These are phyloP conservation scores for Sebastes iracundus DNA, from an alignment of 2,797 vertebrate genomes.

Conservation along the genomic window DNA sequence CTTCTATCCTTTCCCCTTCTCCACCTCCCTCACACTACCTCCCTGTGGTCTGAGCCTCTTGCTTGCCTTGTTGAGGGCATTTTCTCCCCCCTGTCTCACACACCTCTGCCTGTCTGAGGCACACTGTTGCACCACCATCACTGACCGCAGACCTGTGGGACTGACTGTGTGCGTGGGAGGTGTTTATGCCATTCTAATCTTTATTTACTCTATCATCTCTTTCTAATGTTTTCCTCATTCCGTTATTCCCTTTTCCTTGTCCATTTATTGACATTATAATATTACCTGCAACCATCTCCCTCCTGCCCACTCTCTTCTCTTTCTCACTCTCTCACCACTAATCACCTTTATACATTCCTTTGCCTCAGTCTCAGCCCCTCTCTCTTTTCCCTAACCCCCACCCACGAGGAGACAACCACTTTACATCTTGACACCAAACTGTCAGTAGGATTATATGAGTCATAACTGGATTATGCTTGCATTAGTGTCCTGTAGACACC, in stretches of 20 bases:
- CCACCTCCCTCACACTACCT: not conserved
- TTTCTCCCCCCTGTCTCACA: not conserved
- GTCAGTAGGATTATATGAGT: constrained; percentile 50
- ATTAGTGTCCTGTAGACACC: constrained; percentile 17
- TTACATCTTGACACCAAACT: constrained; percentile 56
- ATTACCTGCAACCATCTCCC: not conserved
- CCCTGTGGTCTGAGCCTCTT: not conserved
- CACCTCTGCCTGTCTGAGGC: not conserved
- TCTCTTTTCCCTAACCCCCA: constrained; percentile 4
- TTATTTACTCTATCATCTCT: not conserved
- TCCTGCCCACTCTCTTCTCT: not conserved
- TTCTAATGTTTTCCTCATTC: not conserved
- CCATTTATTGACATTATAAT: not conserved
- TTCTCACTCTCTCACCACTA: not conserved
- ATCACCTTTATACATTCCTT: constrained; percentile 4
- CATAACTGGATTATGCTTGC: constrained; percentile 38
- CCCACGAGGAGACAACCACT: constrained; percentile 23
- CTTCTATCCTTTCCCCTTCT: constrained; percentile 27
- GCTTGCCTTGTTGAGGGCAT: not conserved
- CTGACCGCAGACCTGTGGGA: not conserved
- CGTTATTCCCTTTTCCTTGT: not conserved
- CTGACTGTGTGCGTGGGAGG: not conserved
- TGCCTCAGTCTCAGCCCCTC: not conserved
- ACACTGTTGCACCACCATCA: not conserved
- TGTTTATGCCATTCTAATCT: not conserved